These are phyloP conservation scores for Cremastobaeus sp. DNA, from an alignment of 2,888 invertebrate genomes.

Conservation along the genomic window DNA sequence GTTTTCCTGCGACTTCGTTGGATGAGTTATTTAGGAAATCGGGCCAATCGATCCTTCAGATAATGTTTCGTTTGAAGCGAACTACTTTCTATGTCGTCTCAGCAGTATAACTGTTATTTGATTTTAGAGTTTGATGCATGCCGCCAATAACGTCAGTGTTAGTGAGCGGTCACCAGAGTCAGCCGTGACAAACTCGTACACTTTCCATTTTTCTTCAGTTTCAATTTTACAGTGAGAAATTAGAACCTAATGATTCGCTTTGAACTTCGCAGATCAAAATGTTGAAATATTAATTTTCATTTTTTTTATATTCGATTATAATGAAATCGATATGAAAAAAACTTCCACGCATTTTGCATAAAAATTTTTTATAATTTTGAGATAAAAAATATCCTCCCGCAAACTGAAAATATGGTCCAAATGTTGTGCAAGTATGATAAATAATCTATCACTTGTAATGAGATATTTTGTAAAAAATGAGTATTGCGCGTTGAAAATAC, in stretches of 20 bases:
- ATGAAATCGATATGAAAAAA: too few species aligned
- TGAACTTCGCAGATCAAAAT: too few species aligned
- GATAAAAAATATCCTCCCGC: too few species aligned
- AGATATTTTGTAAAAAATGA: not conserved
- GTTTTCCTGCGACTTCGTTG: conserved; percentile 46
- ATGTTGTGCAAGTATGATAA: not conserved
- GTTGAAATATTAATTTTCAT: too few species aligned
- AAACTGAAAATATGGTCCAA: conserved; percentile 21
- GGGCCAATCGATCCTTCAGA: conserved; percentile 65
- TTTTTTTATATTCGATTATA: too few species aligned
- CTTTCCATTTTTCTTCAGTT: conserved; percentile 27
- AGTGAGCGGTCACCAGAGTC: not conserved
- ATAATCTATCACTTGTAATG: conserved; percentile 2
- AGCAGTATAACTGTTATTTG: conserved; percentile 53
- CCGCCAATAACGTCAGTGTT: conserved; percentile 9
- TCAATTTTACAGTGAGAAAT: too few species aligned
- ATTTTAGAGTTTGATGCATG: conserved; percentile 47
- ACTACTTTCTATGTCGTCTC: conserved; percentile 67
- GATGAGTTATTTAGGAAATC: conserved; percentile 65
- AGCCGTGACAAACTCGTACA: conserved; percentile 2
- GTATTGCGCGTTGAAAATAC: conserved; percentile 19
- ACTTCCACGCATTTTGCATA: too few species aligned
- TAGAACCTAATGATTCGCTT: too few species aligned
- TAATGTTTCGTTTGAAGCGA: conserved; percentile 63
- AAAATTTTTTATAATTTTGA: too few species aligned